These are phyloP conservation scores for Amazonetta brasiliensis DNA, from an alignment of 2,797 vertebrate genomes.

Conservation along the genomic window DNA sequence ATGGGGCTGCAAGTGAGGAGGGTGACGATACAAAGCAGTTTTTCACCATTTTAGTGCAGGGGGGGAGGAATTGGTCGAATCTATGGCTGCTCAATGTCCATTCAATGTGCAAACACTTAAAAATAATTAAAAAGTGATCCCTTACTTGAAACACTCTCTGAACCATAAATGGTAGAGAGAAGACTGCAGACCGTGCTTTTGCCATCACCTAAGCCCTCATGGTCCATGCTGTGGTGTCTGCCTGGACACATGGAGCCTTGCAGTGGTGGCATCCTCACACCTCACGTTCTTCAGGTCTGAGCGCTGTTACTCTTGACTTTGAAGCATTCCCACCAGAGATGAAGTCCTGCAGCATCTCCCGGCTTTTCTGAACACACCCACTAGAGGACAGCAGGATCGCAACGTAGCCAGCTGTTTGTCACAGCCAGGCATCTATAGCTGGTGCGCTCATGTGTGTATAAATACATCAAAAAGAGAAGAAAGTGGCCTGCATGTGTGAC, in stretches of 20 bases:
- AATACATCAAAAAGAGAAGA: fast-evolving
- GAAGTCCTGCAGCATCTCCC: fast-evolving
- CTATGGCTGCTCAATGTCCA: background rate
- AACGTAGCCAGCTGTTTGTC: fast-evolving
- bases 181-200: fast-evolving
- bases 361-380: background rate
- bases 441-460: fast-evolving
- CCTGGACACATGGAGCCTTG: background rate
- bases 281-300: background rate
- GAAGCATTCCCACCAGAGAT: fast-evolving
- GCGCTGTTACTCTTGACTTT: fast-evolving
- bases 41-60: background rate
- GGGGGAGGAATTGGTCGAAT: background rate
- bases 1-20: background rate
- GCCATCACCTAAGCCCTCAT: fast-evolving
- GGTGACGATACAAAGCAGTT: background rate
- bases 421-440: fast-evolving
- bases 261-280: fast-evolving
- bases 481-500: fast-evolving
- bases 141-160: background rate
- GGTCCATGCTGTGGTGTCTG: fast-evolving
- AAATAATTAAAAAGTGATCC: background rate
- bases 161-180: background rate
- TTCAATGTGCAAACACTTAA: background rate
- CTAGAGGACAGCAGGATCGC: background rate